Evolutionary conservation across 2,797 vertebrate species (phyloP).

Genomic region (Smutsia gigantea): DNA sequence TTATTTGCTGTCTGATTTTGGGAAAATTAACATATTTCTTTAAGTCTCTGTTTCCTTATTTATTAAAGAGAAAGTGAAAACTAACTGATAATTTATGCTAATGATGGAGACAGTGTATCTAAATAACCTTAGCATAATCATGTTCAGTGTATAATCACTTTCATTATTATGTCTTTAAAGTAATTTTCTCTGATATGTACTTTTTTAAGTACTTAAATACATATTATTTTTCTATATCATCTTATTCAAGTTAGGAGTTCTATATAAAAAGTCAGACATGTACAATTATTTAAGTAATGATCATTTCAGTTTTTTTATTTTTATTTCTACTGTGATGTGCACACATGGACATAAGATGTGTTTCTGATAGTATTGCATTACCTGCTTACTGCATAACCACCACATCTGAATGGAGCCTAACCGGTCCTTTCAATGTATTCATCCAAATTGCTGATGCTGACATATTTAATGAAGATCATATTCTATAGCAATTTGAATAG

Average conservation of each 20-base stretch:
- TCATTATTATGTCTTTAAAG: neutral
- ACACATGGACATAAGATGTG: neutral
- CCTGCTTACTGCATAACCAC: conserved; percentile 39
- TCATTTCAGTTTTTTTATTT: neutral
- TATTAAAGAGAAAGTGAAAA: conserved; percentile 8
- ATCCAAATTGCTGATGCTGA: conserved; percentile 54
- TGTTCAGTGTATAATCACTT: neutral
- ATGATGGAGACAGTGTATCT: neutral
- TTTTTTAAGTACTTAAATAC: neutral
- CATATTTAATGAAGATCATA: conserved; percentile 74
- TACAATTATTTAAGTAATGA: neutral
- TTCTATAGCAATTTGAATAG: conserved; percentile 56
- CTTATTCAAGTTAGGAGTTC: neutral
- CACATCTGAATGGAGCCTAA: conserved; percentile 11
- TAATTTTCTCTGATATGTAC: neutral
- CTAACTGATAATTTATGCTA: neutral
- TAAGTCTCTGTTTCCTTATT: neutral
- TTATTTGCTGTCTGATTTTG: neutral
- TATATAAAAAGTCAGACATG: neutral
- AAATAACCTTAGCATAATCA: neutral
- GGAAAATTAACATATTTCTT: neutral
- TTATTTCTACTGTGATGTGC: neutral
- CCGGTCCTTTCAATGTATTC: conserved; percentile 66
- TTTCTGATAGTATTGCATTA: neutral
- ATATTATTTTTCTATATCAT: neutral